These are phyloP conservation scores for fruit fly (Drosophila melanogaster) DNA, from an alignment of 1,140 invertebrate species.

Conservation along the genomic window Release_6_plus_ISO1_MT NT_037436.4:5411501-5412000, in stretches of 20 bases:
- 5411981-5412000: too few species aligned
- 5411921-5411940: conserved; percentile 27
- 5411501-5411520: conserved; percentile 50
- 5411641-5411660: conserved; percentile 29
- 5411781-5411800: conserved; percentile 26
- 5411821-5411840: conserved; percentile 12
- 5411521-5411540: conserved; percentile 57
- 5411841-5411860: conserved; percentile 8
- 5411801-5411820: conserved; percentile 1
- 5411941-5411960: conserved; percentile 27
- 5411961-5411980: too few species aligned
- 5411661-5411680: conserved; percentile 37
- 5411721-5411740: conserved; percentile 30
- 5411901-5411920: too few species aligned
- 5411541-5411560: conserved; percentile 55
- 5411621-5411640: conserved; percentile 1
- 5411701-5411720: conserved; percentile 14
- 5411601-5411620: conserved; percentile 24
- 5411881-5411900: not conserved
- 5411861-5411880: conserved; percentile 6
- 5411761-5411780: conserved; percentile 40
- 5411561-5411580: conserved; percentile 46
- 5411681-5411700: conserved; percentile 45
- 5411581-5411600: conserved; percentile 8
- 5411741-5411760: conserved; percentile 36